phyloP scores from a whole-genome alignment of 2,888 invertebrate species.

The Drosophila parthenogenetica region DNA sequence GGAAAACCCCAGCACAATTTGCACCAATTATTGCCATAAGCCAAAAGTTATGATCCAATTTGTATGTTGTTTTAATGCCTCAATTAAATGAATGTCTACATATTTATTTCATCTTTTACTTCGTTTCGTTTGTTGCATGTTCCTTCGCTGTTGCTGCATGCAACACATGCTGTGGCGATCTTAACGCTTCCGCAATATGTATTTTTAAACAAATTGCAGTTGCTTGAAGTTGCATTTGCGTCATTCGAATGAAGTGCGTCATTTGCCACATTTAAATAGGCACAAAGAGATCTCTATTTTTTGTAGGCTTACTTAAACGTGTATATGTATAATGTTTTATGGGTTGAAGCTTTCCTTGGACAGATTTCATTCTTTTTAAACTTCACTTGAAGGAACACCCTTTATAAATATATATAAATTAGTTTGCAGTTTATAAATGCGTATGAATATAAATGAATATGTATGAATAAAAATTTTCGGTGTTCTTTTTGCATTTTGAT shows the following conservation, averaged over 20 bases:
- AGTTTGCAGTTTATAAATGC: too few species aligned
- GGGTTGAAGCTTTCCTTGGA: too few species aligned
- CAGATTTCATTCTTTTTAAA: too few species aligned
- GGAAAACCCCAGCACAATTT: conserved; percentile 40
- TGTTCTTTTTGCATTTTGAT: too few species aligned
- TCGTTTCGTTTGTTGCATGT: not conserved
- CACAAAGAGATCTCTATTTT: conserved; percentile 21
- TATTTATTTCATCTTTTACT: conserved; percentile 6
- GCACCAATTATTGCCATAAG: conserved; percentile 26
- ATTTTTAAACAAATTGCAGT: conserved; percentile 45
- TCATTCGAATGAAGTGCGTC: conserved; percentile 69
- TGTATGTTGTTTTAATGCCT: conserved; percentile 9
- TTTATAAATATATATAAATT: too few species aligned
- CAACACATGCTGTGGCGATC: conserved; percentile 15
- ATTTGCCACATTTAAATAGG: conserved; percentile 47
- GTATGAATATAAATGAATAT: too few species aligned
- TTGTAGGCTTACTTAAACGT: not conserved
- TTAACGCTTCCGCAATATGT: conserved; percentile 58
- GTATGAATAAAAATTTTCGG: too few species aligned
- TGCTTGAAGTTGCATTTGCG: conserved; percentile 67
- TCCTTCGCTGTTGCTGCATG: conserved; percentile 12
- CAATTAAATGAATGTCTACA: conserved; percentile 6
- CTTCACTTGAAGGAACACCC: too few species aligned
- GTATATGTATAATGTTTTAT: not conserved
- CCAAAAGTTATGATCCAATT: conserved; percentile 23